Percentiles rank a stretch among this genome's conserved stretches.
Conservation (phyloP, 2,888 invertebrate genomes). For the Octodonta nipae region DNA sequence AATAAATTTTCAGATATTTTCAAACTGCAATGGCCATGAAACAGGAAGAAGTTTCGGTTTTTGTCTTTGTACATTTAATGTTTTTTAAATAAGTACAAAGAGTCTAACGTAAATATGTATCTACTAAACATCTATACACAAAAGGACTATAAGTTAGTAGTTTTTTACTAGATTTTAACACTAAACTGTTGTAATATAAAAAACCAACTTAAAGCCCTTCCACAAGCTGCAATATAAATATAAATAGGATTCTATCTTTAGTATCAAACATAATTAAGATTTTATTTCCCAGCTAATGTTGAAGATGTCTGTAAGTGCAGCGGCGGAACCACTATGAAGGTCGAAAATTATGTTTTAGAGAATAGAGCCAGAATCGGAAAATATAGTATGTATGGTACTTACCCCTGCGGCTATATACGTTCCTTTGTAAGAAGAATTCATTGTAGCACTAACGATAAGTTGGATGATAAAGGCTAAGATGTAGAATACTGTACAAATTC, state of each 20-base stretch:
- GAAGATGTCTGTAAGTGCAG: not conserved
- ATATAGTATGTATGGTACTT: constrained; percentile 31
- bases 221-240: constrained; percentile 3
- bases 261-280: constrained; percentile 4
- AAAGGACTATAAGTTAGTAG: too few species aligned
- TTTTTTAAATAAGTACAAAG: too few species aligned
- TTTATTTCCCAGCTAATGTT: not conserved
- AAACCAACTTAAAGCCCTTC: too few species aligned
- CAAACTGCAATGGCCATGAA: too few species aligned
- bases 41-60: too few species aligned
- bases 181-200: too few species aligned
- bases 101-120: too few species aligned
- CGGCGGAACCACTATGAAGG: not conserved
- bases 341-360: not conserved
- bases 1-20: too few species aligned
- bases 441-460: constrained; percentile 47
- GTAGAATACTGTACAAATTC: constrained; percentile 55
- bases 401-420: constrained; percentile 67
- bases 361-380: too few species aligned
- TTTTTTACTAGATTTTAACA: too few species aligned
- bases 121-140: too few species aligned
- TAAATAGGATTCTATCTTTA: not conserved
- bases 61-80: too few species aligned
- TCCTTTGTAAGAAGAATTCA: constrained; percentile 29
- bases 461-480: constrained; percentile 70